These are phyloP conservation scores for Nothobranchius furzeri DNA, from an alignment of 2,113 vertebrate genomes.

Conservation along the genomic window DNA sequence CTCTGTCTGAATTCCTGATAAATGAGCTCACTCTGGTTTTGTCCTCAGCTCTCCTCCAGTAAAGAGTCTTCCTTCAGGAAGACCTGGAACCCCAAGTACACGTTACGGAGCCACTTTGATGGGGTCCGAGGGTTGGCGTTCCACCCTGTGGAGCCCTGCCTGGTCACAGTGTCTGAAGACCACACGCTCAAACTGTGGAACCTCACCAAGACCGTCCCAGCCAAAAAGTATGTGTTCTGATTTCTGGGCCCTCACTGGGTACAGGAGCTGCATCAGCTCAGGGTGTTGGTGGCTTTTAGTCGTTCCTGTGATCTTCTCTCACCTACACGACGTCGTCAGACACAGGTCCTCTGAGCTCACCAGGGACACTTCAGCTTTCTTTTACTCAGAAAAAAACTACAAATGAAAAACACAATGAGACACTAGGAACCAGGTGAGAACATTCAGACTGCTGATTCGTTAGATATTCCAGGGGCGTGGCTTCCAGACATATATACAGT, in stretches of 20 bases:
- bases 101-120: conserved; percentile 96
- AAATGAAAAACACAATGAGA: no score
- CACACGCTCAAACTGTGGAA: conserved; percentile 99
- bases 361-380: no score
- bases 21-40: accelerated
- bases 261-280: no score
- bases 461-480: no score
- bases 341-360: no score
- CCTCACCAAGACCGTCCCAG: conserved; percentile 98
- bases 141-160: conserved; percentile 95
- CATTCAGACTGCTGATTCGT: no score
- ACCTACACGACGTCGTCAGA: no score
- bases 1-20: neutral
- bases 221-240: conserved; percentile 90
- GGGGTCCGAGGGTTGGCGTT: conserved; percentile 95
- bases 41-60: conserved; percentile 87
- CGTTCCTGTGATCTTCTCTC: neutral
- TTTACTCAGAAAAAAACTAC: no score
- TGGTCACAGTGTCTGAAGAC: conserved; percentile 98
- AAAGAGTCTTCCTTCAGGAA: conserved; percentile 98
- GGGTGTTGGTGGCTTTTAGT: no score
- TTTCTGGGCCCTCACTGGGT: no score
- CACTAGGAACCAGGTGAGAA: no score
- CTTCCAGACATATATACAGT: no score
- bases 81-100: conserved; percentile 98